phyloP scores from a whole-genome alignment of 1,140 invertebrate species.

The Pogonomyrmex californicus region DNA sequence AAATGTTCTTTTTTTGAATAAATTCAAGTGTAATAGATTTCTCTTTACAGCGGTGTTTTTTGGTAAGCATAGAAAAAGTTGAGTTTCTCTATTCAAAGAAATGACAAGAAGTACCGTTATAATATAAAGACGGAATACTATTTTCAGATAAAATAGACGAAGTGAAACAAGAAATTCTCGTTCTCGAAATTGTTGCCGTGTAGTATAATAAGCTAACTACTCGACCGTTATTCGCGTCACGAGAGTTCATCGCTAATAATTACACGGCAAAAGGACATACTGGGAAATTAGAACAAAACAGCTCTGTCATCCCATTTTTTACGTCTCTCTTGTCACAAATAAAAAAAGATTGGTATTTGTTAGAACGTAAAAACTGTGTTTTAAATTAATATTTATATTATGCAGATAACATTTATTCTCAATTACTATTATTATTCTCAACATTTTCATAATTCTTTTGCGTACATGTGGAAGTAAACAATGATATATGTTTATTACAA shows the following conservation, averaged over 20 bases:
- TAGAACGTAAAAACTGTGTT: background rate
- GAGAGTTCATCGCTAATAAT: slow-evolving; percentile 23
- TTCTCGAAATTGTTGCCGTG: background rate
- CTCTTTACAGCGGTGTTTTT: background rate
- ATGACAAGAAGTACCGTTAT: background rate
- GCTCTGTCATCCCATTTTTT: background rate
- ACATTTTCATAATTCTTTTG: background rate
- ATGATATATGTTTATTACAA: background rate
- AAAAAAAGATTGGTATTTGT: slow-evolving; percentile 5
- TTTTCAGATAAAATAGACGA: slow-evolving; percentile 5
- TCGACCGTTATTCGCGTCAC: slow-evolving; percentile 16
- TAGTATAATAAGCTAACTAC: slow-evolving; percentile 9
- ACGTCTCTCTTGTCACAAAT: background rate
- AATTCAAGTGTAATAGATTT: background rate
- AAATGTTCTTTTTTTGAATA: background rate
- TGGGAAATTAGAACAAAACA: background rate
- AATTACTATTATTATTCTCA: background rate
- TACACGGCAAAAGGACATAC: background rate
- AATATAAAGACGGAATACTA: slow-evolving; percentile 8
- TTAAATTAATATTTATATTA: background rate
- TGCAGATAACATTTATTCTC: background rate
- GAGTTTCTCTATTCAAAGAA: slow-evolving; percentile 6
- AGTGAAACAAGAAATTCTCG: slow-evolving; percentile 31
- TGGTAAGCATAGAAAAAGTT: background rate
- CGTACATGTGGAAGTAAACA: background rate